Evolutionary conservation across 2,888 invertebrate species (phyloP), one percentile per base, ranked within the genome.

Genomic region (Leucoptera coffeella): DNA sequence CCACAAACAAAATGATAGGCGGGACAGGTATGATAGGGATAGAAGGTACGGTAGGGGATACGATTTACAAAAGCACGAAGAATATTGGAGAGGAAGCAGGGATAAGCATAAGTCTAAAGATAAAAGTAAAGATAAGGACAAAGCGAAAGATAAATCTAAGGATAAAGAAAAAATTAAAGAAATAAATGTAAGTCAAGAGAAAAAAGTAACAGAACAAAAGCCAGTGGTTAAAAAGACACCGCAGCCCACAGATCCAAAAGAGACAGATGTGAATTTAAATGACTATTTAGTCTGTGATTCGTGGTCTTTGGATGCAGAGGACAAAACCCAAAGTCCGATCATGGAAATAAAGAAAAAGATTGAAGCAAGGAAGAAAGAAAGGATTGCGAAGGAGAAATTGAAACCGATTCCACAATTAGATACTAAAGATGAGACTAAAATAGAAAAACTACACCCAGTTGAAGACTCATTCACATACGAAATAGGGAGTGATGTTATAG

Each of bases 231-330:
- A 32, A 23, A 35, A 38, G 14, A 15, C 19, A 20, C 13, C 5
- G 11, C 12, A 13, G 7, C n/a, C n/a, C n/a, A 31, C 40, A 29
- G 36, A 38, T 15, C 29, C 24, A 4, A 50, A 50, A 32, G 71
- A 64, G 37, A 44, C 64, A 8, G 49, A 61, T 26, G 54, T 64
- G 1, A 50, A 61, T 39, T 44, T 69, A 9, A 57, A 45, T 30
- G 71, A 69, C 38, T 69, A 56, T 32, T 43, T 71, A 22, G 50
- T 72, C 9, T 71, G 71, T 31, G 71, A 72, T 28, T 71, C 69
- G 35, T 71, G 71, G 71, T 69, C 71, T 3, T 36, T 61, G 10
- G 69, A 69, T 14, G 62, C 57, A 24, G 69, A 67, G 8, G 62
- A 64, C 3, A 64, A 54, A 39, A n/a, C n/a, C n/a, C n/a, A n/a